Percentiles rank a stretch among this genome's conserved stretches.
Conservation (phyloP, 2,888 invertebrate species). For the Agrochola circellaris region DNA sequence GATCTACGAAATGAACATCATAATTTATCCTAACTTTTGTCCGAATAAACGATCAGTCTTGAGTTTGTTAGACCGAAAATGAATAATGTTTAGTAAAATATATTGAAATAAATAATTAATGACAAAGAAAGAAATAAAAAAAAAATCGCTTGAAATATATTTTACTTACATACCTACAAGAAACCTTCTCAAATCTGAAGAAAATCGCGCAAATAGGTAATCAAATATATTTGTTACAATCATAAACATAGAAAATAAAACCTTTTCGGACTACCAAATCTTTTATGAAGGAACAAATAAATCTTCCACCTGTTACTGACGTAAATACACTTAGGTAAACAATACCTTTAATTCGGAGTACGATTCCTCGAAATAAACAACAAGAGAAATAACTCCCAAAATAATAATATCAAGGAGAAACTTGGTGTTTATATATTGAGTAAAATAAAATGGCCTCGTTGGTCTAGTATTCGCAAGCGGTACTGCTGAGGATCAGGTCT, state of each 20-base stretch:
- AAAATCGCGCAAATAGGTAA: neutral
- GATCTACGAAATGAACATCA: conserved; percentile 10
- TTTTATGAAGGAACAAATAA: conserved; percentile 33
- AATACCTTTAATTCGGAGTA: neutral
- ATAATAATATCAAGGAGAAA: neutral
- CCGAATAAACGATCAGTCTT: conserved; percentile 4
- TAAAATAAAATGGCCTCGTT: neutral
- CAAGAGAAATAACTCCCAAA: neutral
- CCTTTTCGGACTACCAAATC: conserved; percentile 5
- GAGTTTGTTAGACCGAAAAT: conserved; percentile 25
- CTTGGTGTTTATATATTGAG: neutral
- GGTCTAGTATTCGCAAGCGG: neutral
- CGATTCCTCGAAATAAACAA: conserved; percentile 1
- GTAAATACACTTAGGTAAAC: conserved; percentile 31
- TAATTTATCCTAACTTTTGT: conserved; percentile 25
- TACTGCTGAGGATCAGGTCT: neutral
- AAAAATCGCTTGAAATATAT: neutral
- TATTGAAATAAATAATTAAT: neutral
- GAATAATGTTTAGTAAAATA: conserved; percentile 4
- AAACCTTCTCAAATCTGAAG: neutral
- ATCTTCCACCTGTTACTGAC: conserved; percentile 28
- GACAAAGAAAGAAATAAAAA: too few relatives aligned
- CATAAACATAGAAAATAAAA: conserved; percentile 24
- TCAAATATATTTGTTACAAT: conserved; percentile 19
- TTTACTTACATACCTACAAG: neutral